Base-by-base conservation (phyloP, 23 tunicate species). In the Styela clava region DNA sequence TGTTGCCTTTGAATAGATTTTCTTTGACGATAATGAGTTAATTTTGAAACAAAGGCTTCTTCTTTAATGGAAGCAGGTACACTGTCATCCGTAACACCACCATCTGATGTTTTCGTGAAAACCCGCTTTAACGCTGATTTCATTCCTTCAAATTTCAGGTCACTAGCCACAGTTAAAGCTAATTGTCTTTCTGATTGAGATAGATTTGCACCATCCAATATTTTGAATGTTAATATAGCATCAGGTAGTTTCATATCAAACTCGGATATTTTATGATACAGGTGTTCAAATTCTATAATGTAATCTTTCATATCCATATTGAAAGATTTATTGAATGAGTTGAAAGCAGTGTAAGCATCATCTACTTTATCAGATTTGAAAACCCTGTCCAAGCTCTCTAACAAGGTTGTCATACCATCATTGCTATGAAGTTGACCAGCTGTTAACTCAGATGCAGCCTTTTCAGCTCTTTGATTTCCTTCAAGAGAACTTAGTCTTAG, bases 191-290 rank as follows among this genome's bases (percentile, higher is more conserved):
- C 56, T 5, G 56, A 44, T 12, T 44, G 56, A 12, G 12, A 44
- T 5, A 44, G 56, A 44, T 44, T 44, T 44, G 56, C 56, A 44
- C 56, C 56, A 44, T 44, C 56, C 7, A 44, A 12, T 52, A 68
- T 12, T 31, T 81, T 81, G 31, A 81, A 81, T 21, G 74, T 74
- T 61, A 81, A 68, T 33, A 68, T 35, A 21, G 74, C 35, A 81
- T 81, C 84, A 31, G 84, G 84, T 30, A 81, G 61, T 34, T 81
- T 67, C 84, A 81, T 81, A n/a, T 68, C 74, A 67, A 32, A 29
- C 2, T 32, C 23, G 7, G 61, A 2, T 2, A 35, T 30, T 29
- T 24, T 33, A 81, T 68, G 61, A 32, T 67, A 28, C 3, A 81
- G 68, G 34, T 81, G 69, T 65, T 65, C 78, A 72, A 67, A 81